Evolutionary conservation across 1,140 invertebrate species (phyloP).

Genomic region (Metaphire vulgaris): DNA sequence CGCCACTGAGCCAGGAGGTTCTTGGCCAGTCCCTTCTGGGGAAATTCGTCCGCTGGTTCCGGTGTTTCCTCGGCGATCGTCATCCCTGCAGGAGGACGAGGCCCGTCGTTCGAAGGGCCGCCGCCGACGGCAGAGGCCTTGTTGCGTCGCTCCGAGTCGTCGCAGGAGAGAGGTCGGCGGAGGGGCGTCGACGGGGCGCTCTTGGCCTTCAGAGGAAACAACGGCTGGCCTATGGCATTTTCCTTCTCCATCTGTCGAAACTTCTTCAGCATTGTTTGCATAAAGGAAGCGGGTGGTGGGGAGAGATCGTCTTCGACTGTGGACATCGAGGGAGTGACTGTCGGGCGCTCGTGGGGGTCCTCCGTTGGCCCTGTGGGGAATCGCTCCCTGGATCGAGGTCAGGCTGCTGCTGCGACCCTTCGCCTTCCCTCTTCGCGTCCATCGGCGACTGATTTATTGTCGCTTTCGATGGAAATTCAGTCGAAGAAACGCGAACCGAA

Average conservation of each 20-base stretch:
- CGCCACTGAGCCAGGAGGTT: constrained; percentile 25
- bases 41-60: constrained; percentile 11
- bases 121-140: too few relatives aligned
- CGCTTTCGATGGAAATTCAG: too few relatives aligned
- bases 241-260: background rate
- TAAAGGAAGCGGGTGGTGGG: background rate
- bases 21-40: constrained; percentile 16
- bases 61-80: background rate
- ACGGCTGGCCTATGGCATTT: background rate
- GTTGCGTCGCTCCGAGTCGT: background rate
- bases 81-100: too few relatives aligned
- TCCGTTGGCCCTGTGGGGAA: too few relatives aligned
- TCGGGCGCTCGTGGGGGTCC: too few relatives aligned
- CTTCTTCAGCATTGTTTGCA: background rate
- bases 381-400: too few relatives aligned
- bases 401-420: too few relatives aligned
- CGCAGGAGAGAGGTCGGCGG: background rate
- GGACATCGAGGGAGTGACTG: too few relatives aligned
- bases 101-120: too few relatives aligned
- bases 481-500: too few relatives aligned
- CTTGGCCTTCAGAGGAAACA: background rate
- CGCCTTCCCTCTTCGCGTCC: too few relatives aligned
- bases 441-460: too few relatives aligned
- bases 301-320: background rate
- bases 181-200: background rate